These are phyloP conservation scores for Leucoptera coffeella DNA, from an alignment of 2,888 invertebrate genomes.

Conservation along the genomic window DNA sequence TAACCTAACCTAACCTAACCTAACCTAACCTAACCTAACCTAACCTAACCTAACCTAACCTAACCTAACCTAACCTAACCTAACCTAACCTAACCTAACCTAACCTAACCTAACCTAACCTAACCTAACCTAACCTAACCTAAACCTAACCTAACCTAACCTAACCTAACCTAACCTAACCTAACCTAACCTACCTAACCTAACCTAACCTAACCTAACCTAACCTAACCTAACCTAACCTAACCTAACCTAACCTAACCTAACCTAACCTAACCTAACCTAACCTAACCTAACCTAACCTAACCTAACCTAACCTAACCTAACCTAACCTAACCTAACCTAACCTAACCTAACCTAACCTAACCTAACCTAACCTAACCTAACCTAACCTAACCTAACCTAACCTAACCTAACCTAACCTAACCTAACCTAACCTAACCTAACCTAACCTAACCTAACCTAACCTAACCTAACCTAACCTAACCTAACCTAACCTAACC, in stretches of 20 bases:
- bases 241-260: conserved; percentile 8
- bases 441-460: neutral
- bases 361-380: no score
- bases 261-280: conserved; percentile 8
- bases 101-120: conserved; percentile 9
- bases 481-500: no score
- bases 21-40: conserved; percentile 4
- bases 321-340: no score
- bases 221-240: conserved; percentile 7
- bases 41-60: conserved; percentile 3
- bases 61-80: conserved; percentile 1
- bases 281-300: conserved; percentile 9
- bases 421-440: neutral
- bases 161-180: conserved; percentile 2
- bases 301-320: conserved; percentile 6
- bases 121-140: no score
- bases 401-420: no score
- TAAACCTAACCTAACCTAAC: conserved; percentile 7
- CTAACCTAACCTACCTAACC: no score
- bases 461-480: neutral
- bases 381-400: no score
- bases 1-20: conserved; percentile 3
- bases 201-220: conserved; percentile 6
- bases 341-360: conserved; percentile 3
- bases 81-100: conserved; percentile 3